These are phyloP conservation scores for Lithobates sylvaticus DNA, from an alignment of 2,797 vertebrate genomes.

Conservation along the genomic window DNA sequence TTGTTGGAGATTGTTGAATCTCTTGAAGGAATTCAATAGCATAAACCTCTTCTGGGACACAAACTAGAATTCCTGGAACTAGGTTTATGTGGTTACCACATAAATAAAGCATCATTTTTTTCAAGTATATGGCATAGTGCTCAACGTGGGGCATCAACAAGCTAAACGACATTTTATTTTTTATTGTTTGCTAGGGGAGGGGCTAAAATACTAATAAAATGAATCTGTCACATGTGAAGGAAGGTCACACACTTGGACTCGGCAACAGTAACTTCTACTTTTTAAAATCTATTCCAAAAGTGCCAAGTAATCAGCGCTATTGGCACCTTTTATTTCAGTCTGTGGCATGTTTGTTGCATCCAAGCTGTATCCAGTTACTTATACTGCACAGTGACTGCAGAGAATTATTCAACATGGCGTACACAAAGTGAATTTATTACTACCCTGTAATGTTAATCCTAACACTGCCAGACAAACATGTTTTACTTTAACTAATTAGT, in stretches of 20 bases:
- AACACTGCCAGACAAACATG: not conserved
- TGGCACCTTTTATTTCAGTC: not conserved
- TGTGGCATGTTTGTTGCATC: not conserved
- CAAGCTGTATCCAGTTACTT: not conserved
- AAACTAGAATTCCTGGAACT: slow-evolving; percentile 37
- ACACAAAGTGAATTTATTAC: not conserved
- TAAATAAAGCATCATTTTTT: not conserved
- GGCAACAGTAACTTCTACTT: not conserved
- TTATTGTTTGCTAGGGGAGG: not conserved
- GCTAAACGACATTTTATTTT: too few species aligned
- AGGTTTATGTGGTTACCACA: not conserved
- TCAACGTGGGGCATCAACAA: not conserved
- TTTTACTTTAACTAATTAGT: too few species aligned
- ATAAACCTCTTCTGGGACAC: slow-evolving; percentile 42
- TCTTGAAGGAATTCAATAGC: slow-evolving; percentile 9
- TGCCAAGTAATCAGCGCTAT: not conserved
- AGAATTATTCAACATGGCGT: not conserved
- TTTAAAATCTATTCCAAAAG: not conserved
- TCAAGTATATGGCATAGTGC: too few species aligned
- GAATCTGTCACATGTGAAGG: not conserved
- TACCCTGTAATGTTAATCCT: not conserved
- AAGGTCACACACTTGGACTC: not conserved
- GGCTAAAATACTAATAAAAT: not conserved
- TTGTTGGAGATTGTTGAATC: slow-evolving; percentile 42
- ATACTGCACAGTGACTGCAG: not conserved